phyloP scores from a whole-genome alignment of 2,888 invertebrate species.

The Cancer borealis region DNA sequence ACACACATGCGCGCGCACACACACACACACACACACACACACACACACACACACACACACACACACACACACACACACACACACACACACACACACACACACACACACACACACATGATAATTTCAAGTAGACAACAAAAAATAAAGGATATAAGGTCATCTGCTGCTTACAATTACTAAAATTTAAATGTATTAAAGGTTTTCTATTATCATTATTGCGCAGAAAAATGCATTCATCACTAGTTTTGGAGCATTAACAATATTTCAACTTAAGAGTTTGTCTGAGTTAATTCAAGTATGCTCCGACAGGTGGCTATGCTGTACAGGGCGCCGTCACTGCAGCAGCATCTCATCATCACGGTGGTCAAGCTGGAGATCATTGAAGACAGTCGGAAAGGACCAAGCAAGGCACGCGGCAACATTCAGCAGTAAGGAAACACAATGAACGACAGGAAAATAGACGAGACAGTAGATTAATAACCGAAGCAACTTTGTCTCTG shows the following conservation, averaged over 20 bases:
- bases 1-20: constrained; percentile 41
- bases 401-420: constrained; percentile 78
- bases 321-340: constrained; percentile 79
- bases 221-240: neutral
- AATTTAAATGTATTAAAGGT: neutral
- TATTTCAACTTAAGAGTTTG: neutral
- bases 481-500: no score
- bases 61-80: neutral
- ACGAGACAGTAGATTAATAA: neutral
- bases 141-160: neutral
- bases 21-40: constrained; percentile 31
- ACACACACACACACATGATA: neutral
- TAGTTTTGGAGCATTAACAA: no score
- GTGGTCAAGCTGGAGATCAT: constrained; percentile 79
- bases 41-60: neutral
- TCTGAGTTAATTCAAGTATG: neutral
- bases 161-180: neutral
- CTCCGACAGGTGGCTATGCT: constrained; percentile 79
- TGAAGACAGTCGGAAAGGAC: constrained; percentile 77
- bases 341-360: constrained; percentile 78
- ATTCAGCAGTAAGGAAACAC: constrained; percentile 78
- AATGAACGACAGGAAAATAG: neutral
- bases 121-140: neutral
- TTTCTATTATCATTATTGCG: neutral
- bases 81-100: constrained; percentile 41